A percentile compares a stretch with the other conserved stretches of the same genome.
Evolutionary conservation across 2,113 vertebrate species (phyloP).

Genomic region (Oxygymnocypris stewartii): DNA sequence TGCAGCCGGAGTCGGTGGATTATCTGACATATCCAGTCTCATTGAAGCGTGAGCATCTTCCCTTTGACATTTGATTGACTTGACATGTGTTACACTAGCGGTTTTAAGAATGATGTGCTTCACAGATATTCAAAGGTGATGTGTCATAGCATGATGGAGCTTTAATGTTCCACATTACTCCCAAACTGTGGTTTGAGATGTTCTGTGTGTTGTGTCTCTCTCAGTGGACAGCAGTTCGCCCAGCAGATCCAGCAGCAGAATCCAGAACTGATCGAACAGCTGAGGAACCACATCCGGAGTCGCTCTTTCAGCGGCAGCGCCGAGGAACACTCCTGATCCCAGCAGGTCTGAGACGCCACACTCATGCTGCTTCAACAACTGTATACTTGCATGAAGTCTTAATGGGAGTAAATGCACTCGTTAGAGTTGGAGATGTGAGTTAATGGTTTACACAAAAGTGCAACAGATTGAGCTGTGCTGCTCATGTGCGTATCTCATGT

Average conservation of each 20-base stretch:
- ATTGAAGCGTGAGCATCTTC: slow-evolving; percentile 91
- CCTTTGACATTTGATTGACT: neutral
- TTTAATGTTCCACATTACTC: neutral
- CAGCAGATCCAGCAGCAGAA: slow-evolving; percentile 99
- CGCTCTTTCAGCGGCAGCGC: slow-evolving; percentile 92
- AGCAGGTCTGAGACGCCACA: slow-evolving; percentile 8
- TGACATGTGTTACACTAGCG: neutral
- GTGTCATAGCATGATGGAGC: neutral
- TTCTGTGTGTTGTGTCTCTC: slow-evolving; percentile 68
- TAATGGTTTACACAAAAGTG: too few relatives aligned
- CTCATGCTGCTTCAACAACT: neutral
- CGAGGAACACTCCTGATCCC: slow-evolving; percentile 90
- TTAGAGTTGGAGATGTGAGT: neutral
- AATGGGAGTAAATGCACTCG: neutral
- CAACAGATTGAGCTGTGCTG: neutral
- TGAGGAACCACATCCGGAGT: slow-evolving; percentile 95
- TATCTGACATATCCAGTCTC: slow-evolving; percentile 93
- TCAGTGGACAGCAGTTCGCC: slow-evolving; percentile 96
- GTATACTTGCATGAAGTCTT: neutral
- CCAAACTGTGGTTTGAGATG: neutral
- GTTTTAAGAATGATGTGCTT: neutral
- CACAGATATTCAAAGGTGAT: neutral
- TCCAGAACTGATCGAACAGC: slow-evolving; percentile 95
- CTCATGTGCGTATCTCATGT: neutral
- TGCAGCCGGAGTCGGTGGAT: slow-evolving; percentile 91